Conservation (phyloP, 2,113 vertebrate genomes). For the Cisticola juncidis region DNA sequence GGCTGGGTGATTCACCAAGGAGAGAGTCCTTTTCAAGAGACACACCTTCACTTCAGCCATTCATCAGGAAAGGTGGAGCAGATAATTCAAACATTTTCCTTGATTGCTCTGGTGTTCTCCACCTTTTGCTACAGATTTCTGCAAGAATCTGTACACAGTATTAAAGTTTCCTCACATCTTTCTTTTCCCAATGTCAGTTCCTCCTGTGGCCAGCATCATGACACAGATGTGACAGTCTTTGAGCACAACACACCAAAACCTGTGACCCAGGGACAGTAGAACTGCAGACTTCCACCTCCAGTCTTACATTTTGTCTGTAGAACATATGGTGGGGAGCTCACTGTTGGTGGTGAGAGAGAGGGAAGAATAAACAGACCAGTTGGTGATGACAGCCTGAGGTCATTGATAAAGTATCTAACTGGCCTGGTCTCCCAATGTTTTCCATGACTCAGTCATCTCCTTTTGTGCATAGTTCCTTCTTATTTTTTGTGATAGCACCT, state of each 20-base stretch:
- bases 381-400: neutral
- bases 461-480: neutral
- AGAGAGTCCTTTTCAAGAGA: neutral
- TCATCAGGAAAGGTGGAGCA: neutral
- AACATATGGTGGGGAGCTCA: accelerated
- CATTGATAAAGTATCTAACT: neutral
- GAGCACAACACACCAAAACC: neutral
- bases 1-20: neutral
- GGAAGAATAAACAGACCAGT: neutral
- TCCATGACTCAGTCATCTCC: neutral
- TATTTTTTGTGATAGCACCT: neutral
- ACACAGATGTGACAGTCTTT: neutral
- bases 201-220: neutral
- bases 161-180: neutral
- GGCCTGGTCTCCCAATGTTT: neutral
- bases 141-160: neutral
- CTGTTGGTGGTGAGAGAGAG: accelerated
- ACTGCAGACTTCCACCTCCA: no score
- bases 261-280: neutral
- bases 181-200: neutral
- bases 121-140: neutral
- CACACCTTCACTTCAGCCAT: neutral
- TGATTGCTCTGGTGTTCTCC: neutral
- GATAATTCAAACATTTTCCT: neutral
- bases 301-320: neutral